phyloP scores from a whole-genome alignment of 2,797 vertebrate genomes.

The Gila robusta region DNA sequence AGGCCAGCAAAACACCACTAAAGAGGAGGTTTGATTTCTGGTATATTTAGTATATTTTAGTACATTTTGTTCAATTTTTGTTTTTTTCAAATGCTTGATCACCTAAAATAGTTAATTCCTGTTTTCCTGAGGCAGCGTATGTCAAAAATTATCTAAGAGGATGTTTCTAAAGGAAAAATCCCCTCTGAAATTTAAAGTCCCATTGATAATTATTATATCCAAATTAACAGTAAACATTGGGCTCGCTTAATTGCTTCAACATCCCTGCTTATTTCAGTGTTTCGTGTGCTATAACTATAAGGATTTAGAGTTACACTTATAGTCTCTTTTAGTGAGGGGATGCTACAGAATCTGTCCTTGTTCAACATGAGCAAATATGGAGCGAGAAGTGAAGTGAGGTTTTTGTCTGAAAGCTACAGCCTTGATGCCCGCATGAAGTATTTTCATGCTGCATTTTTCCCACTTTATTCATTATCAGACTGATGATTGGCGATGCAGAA shows the following conservation, averaged over 20 bases:
- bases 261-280: neutral
- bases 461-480: conserved; percentile 44
- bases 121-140: neutral
- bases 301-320: conserved; percentile 42
- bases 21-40: conserved; percentile 17
- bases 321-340: neutral
- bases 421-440: conserved; percentile 20
- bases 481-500: conserved; percentile 49
- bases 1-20: neutral
- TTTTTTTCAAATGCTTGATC: conserved; percentile 3
- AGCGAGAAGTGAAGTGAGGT: neutral
- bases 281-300: conserved; percentile 40
- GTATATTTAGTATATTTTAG: conserved; percentile 16
- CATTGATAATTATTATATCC: neutral
- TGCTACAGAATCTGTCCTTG: conserved; percentile 24
- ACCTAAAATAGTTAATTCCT: neutral
- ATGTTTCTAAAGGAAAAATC: neutral
- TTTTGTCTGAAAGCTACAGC: conserved; percentile 19
- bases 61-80: neutral
- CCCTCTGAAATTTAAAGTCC: neutral
- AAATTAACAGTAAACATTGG: conserved; percentile 1
- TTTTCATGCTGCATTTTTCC: conserved; percentile 37
- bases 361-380: conserved; percentile 1
- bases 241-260: neutral
- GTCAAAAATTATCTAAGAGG: conserved; percentile 8